Evolutionary conservation across 2,113 vertebrate species (phyloP), one percentile per base, ranked within the genome.

Genomic region (Heliornis fulica): DNA sequence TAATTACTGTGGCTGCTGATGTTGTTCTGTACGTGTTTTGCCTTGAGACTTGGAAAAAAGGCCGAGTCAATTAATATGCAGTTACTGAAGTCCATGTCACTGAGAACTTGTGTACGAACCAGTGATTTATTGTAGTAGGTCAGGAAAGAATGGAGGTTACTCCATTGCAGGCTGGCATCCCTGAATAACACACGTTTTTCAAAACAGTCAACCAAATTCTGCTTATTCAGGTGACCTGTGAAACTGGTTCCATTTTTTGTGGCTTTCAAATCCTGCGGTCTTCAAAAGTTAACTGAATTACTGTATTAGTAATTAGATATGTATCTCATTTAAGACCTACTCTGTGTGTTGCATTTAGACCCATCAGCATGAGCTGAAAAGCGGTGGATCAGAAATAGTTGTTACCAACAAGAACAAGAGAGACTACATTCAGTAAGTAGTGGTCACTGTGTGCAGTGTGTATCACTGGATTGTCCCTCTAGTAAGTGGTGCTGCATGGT

Each of bases 381-480:
- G 78, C 13, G 98, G 98, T 13, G 99, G 99, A 57, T 94, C 99
- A 34, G 99, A 99, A 57, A 98, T 99, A 22, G 97, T 99, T 20
- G 98, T 99, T 90, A 99, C 98, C 61, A 99, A 99, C 96, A 98
- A 98, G 87, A 99, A 99, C 97, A 99, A 99, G 97, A 99, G 99
- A 88, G 99, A 99, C 94, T 99, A 99, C 94, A 99, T 99, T 95
- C 98, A 99, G 99, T 99, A 98, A 99, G 98, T 97, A 95, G 81
- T 61, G 53, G 15, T 56, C 80, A 38, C 28, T 70, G 6, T 54
- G 34, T 87, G 50, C 56, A 28, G 0, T 19, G 22, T 48, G 7
- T 38, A 18, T 87, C 46, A 1, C 40, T 64, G 26, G 13, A 14
- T 21, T 84, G 60, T 20, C 46, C 21, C 26, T 34, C 38, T 66